Evolutionary conservation across 2,888 invertebrate genomes (phyloP).

Genomic region (Cabera pusaria): DNA sequence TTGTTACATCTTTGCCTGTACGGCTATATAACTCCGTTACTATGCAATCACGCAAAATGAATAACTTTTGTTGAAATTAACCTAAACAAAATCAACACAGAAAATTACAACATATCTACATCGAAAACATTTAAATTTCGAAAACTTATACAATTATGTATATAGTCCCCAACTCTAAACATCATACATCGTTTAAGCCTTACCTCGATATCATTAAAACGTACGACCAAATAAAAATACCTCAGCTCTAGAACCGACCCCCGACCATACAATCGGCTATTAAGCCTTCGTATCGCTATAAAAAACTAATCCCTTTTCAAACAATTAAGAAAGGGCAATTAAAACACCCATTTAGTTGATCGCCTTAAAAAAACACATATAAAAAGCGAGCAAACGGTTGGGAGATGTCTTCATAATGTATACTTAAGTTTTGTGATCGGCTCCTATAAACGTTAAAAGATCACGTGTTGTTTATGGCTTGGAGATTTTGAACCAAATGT

Average conservation of each 20-base stretch:
- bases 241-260: constrained; percentile 2
- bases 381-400: constrained; percentile 41
- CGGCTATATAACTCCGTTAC: no score
- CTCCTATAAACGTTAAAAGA: constrained; percentile 27
- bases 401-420: constrained; percentile 46
- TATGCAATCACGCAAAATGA: no score
- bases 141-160: no score
- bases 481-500: constrained; percentile 3
- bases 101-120: no score
- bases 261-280: constrained; percentile 8
- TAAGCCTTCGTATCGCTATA: constrained; percentile 36
- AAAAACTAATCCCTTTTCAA: constrained; percentile 47
- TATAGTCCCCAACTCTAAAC: no score
- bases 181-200: no score
- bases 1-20: no score
- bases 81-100: no score
- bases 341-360: constrained; percentile 63
- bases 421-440: constrained; percentile 40
- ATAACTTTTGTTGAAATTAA: no score
- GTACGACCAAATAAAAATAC: neutral
- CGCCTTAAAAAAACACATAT: constrained; percentile 49
- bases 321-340: constrained; percentile 64
- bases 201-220: no score
- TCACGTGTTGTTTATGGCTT: constrained; percentile 27
- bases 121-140: no score